A percentile compares a stretch with the other conserved stretches of the same genome.
phyloP scores from a whole-genome alignment of 1,140 invertebrate species.

The Hetaerina americana region DNA sequence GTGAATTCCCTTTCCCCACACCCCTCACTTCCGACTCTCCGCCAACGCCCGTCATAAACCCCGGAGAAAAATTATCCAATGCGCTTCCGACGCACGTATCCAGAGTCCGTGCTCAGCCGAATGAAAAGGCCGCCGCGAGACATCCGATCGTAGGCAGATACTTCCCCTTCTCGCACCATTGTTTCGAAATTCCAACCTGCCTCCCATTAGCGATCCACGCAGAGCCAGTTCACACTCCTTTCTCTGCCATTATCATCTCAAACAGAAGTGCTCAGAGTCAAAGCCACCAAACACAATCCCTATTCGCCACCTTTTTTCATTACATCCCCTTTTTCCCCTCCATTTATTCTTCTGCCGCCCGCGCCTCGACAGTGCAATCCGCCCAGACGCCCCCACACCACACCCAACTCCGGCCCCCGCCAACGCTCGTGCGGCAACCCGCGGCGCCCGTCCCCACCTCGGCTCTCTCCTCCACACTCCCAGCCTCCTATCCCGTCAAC shows the following conservation, averaged over 20 bases:
- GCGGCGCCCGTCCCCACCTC: too few relatives aligned
- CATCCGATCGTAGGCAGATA: neutral
- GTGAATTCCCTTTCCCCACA: too few relatives aligned
- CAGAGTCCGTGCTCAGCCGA: too few relatives aligned
- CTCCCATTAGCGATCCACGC: neutral
- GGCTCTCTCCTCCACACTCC: too few relatives aligned
- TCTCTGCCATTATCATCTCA: neutral
- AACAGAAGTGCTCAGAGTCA: neutral
- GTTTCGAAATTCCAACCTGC: neutral
- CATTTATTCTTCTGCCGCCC: too few relatives aligned
- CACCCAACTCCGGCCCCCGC: neutral
- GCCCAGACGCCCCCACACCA: neutral
- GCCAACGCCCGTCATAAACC: too few relatives aligned
- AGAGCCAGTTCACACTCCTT: neutral
- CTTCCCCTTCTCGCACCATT: neutral
- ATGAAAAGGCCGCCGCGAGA: neutral
- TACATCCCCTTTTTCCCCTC: neutral
- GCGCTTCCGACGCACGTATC: too few relatives aligned
- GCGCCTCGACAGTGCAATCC: neutral
- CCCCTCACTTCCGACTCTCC: too few relatives aligned
- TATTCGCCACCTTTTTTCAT: neutral
- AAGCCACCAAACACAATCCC: neutral
- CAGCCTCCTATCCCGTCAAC: too few relatives aligned
- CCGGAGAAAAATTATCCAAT: too few relatives aligned
- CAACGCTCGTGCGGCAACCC: too few relatives aligned